These are phyloP conservation scores for Pristionchus arcanus DNA, from an alignment of 2,888 invertebrate species.

Conservation along the genomic window DNA sequence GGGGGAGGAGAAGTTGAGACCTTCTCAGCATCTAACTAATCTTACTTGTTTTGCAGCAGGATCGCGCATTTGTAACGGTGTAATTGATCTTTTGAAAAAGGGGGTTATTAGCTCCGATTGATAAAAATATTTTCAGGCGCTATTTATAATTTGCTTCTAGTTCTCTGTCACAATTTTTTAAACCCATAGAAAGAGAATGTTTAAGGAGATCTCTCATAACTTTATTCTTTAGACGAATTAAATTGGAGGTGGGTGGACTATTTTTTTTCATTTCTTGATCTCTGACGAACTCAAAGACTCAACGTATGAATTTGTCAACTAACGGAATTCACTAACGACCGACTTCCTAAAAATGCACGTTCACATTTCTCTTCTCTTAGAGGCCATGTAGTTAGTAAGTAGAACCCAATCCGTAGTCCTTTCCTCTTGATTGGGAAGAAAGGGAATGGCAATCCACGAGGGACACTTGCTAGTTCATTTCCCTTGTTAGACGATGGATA, in stretches of 20 bases:
- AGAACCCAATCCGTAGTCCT: constrained; percentile 17
- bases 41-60: background rate
- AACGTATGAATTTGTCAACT: background rate
- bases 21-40: background rate
- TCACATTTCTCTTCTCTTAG: background rate
- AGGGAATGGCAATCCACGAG: background rate
- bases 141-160: background rate
- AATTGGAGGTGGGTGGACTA: background rate
- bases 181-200: background rate
- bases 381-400: background rate
- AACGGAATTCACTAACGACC: background rate
- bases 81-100: no score
- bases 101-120: background rate
- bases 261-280: background rate
- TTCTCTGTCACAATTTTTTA: no score
- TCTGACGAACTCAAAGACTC: background rate
- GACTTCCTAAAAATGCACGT: constrained; percentile 4
- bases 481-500: constrained; percentile 8
- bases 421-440: background rate
- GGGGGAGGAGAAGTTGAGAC: constrained; percentile 24
- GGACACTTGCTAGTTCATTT: constrained; percentile 29
- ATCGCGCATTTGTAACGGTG: background rate
- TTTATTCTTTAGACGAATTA: background rate
- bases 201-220: background rate
- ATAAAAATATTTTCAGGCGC: background rate